These are phyloP conservation scores for Drosophila meridiana DNA, from an alignment of 2,888 invertebrate species.

Conservation along the genomic window DNA sequence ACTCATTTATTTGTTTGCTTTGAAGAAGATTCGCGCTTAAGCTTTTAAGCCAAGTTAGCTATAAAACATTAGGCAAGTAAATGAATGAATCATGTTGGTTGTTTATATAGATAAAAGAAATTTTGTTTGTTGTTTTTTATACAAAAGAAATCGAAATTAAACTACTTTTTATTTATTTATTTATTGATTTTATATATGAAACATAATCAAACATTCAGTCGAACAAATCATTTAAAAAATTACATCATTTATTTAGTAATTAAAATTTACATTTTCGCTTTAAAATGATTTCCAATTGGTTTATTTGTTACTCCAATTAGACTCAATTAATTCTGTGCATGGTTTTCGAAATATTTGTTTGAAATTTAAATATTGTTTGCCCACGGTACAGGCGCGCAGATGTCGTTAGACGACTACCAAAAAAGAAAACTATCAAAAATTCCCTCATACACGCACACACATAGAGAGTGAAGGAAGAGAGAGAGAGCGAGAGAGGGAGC, in stretches of 20 bases:
- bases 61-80: neutral
- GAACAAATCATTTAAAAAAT: too few species aligned
- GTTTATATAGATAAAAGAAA: neutral
- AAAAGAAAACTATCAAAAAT: conserved; percentile 39
- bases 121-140: too few species aligned
- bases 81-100: neutral
- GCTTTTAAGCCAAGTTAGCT: neutral
- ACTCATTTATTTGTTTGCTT: neutral
- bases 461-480: neutral
- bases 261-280: too few species aligned
- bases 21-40: neutral
- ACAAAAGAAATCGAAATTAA: neutral
- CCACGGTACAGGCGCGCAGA: conserved; percentile 64
- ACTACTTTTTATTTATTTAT: neutral
- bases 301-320: neutral
- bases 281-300: neutral
- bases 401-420: conserved; percentile 5
- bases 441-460: conserved; percentile 18
- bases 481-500: neutral
- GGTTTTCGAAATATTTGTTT: conserved; percentile 23
- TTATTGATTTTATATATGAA: too few species aligned
- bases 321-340: too few species aligned
- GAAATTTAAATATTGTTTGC: conserved; percentile 73
- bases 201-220: too few species aligned
- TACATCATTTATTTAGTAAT: neutral